Evolutionary conservation across 2,888 invertebrate species (phyloP).

Genomic region (Noctua fimbriata): DNA sequence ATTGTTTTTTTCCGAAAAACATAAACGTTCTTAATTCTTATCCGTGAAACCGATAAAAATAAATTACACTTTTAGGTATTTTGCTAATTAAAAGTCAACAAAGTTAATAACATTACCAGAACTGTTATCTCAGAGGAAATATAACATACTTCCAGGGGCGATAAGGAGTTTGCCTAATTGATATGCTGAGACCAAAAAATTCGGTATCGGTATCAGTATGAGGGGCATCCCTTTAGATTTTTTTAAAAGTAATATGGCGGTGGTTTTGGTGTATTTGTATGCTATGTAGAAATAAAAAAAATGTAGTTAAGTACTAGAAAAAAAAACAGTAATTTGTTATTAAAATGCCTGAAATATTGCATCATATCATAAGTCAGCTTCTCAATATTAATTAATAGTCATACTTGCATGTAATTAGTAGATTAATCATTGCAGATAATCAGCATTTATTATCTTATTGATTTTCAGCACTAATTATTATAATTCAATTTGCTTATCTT

Average conservation of each 20-base stretch:
- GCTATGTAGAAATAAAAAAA: not conserved
- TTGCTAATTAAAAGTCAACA: slow-evolving; percentile 66
- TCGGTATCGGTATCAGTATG: slow-evolving; percentile 30
- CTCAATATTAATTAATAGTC: not conserved
- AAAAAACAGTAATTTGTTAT: no score
- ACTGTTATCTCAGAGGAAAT: slow-evolving; percentile 69
- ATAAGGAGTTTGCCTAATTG: slow-evolving; percentile 63
- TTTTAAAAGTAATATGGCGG: not conserved
- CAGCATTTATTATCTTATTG: not conserved
- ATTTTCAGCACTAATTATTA: not conserved
- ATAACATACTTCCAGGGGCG: slow-evolving; percentile 64
- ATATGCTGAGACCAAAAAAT: slow-evolving; percentile 53
- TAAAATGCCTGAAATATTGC: not conserved
- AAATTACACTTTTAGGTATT: slow-evolving; percentile 54
- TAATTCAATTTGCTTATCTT: not conserved
- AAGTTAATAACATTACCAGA: slow-evolving; percentile 61
- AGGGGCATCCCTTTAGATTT: not conserved
- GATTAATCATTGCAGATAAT: not conserved
- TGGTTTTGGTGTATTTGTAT: not conserved
- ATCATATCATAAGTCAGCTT: not conserved
- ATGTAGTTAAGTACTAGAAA: not conserved
- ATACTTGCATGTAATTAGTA: not conserved
- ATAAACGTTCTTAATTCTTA: slow-evolving; percentile 35
- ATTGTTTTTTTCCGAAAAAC: slow-evolving; percentile 21
- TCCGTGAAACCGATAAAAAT: slow-evolving; percentile 55